phyloP scores from a whole-genome alignment of 2,113 vertebrate species.

The human (Homo sapiens) region DNA sequence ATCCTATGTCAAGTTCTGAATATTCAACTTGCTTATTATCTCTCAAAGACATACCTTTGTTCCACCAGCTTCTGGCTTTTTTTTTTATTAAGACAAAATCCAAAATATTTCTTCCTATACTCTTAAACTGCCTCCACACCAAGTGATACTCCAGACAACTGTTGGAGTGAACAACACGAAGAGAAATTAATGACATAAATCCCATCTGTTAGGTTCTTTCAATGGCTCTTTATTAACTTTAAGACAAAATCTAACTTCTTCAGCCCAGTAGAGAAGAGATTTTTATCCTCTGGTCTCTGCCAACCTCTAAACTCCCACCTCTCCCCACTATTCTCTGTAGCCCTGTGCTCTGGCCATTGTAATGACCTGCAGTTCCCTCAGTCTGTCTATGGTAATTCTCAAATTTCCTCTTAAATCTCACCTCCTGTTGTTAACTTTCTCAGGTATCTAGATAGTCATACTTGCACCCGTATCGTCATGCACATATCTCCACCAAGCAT shows the following conservation, averaged over 20 bases:
- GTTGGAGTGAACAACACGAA: not conserved
- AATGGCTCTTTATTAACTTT: not conserved
- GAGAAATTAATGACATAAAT: not conserved
- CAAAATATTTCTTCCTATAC: not conserved
- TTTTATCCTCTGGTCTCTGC: too few relatives aligned
- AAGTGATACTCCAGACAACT: not conserved
- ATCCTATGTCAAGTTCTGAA: not conserved
- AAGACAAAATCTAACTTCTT: not conserved
- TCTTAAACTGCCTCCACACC: not conserved
- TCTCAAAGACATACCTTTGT: not conserved
- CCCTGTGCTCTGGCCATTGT: not conserved
- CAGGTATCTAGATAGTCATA: not conserved
- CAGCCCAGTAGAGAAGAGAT: not conserved
- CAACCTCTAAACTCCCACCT: not conserved
- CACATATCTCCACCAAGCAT: not conserved
- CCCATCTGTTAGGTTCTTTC: not conserved
- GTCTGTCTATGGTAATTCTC: not conserved
- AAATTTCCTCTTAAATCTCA: not conserved
- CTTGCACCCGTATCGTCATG: fast-evolving
- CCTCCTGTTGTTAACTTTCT: not conserved
- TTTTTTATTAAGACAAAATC: not conserved
- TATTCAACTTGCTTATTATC: not conserved
- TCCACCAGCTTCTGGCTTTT: too few relatives aligned
- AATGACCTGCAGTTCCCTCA: not conserved
- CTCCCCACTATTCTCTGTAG: not conserved